Conservation (phyloP, 2,113 vertebrate genomes). For the Mustela lutreola region DNA sequence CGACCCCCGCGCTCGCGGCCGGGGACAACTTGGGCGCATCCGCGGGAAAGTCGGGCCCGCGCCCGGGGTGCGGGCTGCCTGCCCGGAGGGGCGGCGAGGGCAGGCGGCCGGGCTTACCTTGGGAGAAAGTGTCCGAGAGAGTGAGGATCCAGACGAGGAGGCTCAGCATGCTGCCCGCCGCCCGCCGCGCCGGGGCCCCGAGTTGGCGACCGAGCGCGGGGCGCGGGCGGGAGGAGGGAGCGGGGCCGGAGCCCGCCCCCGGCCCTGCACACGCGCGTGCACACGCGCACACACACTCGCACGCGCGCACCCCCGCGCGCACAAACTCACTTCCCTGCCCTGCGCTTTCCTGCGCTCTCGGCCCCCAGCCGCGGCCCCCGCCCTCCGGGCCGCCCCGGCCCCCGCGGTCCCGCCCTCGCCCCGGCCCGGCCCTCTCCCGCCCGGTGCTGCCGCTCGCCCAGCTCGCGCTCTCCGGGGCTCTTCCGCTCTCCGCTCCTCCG, state of each 20-base stretch:
- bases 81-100: not conserved
- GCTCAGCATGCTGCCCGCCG: conserved; percentile 85
- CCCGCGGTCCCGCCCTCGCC: not conserved
- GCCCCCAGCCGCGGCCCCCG: not conserved
- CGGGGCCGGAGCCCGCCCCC: conserved; percentile 61
- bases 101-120: conserved; percentile 77
- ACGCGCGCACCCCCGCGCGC: conserved; percentile 12
- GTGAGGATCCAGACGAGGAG: conserved; percentile 85
- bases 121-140: conserved; percentile 84
- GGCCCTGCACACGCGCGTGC: conserved; percentile 35
- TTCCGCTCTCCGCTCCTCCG: not conserved
- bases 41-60: conserved; percentile 64
- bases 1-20: conserved; percentile 65
- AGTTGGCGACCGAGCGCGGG: conserved; percentile 64
- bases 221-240: conserved; percentile 67
- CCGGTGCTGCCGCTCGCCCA: not conserved
- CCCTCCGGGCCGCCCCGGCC: not conserved
- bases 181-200: conserved; percentile 77
- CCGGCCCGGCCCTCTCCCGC: not conserved
- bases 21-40: conserved; percentile 73
- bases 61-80: not conserved
- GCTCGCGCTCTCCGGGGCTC: not conserved
- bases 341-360: not conserved
- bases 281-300: not conserved
- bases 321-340: conserved; percentile 59